These are phyloP conservation scores for Microvelia longipes DNA, from an alignment of 1,140 invertebrate species.

Conservation along the genomic window DNA sequence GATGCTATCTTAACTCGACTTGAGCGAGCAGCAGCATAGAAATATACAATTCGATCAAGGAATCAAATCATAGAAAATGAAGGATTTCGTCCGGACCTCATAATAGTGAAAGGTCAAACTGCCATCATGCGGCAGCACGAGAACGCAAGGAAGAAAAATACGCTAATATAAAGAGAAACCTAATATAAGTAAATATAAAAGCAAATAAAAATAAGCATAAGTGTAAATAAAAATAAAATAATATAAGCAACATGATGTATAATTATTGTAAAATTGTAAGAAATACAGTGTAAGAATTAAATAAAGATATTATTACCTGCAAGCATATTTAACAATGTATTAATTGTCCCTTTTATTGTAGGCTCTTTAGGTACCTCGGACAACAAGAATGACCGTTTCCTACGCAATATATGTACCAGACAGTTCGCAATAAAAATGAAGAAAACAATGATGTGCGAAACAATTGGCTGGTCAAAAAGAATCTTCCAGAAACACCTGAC, in stretches of 20 bases:
- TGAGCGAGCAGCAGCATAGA: neutral
- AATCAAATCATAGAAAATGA: constrained; percentile 12
- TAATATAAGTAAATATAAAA: neutral
- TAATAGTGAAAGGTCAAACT: constrained; percentile 20
- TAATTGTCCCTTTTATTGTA: constrained; percentile 1
- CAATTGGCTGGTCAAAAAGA: constrained; percentile 22
- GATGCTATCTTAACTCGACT: neutral
- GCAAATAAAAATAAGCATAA: neutral
- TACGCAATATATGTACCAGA: neutral
- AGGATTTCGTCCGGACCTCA: constrained; percentile 24
- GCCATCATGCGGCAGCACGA: constrained; percentile 15
- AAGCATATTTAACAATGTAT: too few relatives aligned
- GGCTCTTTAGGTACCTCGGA: constrained; percentile 8
- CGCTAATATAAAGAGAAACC: neutral
- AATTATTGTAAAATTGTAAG: too few relatives aligned
- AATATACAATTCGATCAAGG: constrained; percentile 4
- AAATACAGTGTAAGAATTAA: too few relatives aligned
- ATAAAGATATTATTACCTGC: too few relatives aligned
- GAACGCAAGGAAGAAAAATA: constrained; percentile 23
- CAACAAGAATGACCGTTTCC: constrained; percentile 2
- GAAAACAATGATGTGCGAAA: constrained; percentile 19
- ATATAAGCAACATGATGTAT: neutral
- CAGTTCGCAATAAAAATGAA: constrained; percentile 15
- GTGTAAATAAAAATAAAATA: neutral
- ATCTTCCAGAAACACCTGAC: constrained; percentile 18